These are phyloP conservation scores for Coleophora deauratella DNA, from an alignment of 2,888 invertebrate genomes.

Conservation along the genomic window DNA sequence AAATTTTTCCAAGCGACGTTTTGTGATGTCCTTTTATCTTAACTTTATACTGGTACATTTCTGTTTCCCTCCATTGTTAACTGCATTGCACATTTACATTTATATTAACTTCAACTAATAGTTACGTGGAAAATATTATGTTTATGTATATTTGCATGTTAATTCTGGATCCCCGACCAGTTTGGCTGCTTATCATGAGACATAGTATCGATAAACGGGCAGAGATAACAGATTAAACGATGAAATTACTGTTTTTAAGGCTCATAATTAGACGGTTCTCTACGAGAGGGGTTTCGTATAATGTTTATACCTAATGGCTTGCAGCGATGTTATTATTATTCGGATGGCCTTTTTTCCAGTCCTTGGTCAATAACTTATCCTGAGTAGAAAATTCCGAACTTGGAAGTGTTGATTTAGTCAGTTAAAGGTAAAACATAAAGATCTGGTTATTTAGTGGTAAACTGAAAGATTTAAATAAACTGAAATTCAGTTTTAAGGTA, in stretches of 20 bases:
- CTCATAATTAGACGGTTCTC: constrained; percentile 27
- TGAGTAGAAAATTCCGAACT: constrained; percentile 7
- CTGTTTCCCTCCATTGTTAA: constrained; percentile 20
- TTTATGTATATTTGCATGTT: too few species aligned
- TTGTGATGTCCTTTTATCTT: constrained; percentile 19
- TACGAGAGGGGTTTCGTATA: constrained; percentile 19
- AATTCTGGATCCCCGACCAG: too few species aligned
- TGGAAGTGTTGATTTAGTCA: too few species aligned
- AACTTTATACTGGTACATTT: too few species aligned
- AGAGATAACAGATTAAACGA: constrained; percentile 26
- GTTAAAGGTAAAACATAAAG: too few species aligned
- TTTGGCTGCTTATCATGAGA: constrained; percentile 8
- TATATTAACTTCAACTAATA: too few species aligned
- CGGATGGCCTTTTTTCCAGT: constrained; percentile 14
- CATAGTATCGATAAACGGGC: constrained; percentile 21
- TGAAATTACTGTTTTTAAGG: constrained; percentile 30
- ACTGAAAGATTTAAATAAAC: too few species aligned
- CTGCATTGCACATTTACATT: too few species aligned
- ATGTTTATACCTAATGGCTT: constrained; percentile 19
- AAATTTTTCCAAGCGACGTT: constrained; percentile 29
- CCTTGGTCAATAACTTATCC: constrained; percentile 19
- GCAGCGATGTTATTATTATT: constrained; percentile 17
- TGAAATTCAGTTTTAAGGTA: too few species aligned
- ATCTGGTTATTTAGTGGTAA: too few species aligned
- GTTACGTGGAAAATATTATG: too few species aligned